These are phyloP conservation scores for Trichonephila clavata DNA, from an alignment of 1,140 invertebrate species.

Conservation along the genomic window DNA sequence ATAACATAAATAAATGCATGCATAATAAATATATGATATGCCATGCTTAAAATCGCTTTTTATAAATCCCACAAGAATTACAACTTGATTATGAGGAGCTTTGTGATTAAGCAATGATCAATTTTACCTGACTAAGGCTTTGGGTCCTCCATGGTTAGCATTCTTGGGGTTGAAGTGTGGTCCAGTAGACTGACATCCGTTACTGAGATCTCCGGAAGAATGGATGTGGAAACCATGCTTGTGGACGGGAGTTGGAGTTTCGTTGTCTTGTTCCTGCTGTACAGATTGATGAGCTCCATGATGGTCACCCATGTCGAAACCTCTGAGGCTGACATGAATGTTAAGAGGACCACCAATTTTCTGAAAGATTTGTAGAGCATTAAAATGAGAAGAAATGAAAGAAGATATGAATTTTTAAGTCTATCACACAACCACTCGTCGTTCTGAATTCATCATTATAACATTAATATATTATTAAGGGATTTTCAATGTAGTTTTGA, in stretches of 20 bases:
- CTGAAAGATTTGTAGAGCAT: background rate
- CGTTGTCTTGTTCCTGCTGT: slow-evolving; percentile 22
- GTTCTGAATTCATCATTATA: no score
- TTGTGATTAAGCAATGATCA: no score
- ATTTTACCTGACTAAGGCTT: slow-evolving; percentile 79
- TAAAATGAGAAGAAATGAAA: no score
- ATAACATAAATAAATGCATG: no score
- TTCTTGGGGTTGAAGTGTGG: slow-evolving; percentile 95
- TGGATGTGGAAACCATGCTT: slow-evolving; percentile 97
- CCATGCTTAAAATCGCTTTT: no score
- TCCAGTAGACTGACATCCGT: slow-evolving; percentile 96
- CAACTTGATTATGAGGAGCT: no score
- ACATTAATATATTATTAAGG: no score
- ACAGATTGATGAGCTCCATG: slow-evolving; percentile 25
- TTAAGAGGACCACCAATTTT: slow-evolving; percentile 62
- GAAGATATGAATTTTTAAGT: no score
- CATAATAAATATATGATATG: no score
- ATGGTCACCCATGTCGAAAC: slow-evolving; percentile 73
- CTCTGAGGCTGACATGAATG: slow-evolving; percentile 69
- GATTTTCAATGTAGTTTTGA: no score
- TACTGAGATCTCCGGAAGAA: slow-evolving; percentile 97
- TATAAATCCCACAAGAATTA: no score
- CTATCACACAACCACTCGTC: no score
- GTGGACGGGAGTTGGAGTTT: slow-evolving; percentile 27
- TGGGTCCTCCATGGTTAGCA: slow-evolving; percentile 80